Base-by-base conservation (phyloP, 1,140 invertebrate genomes). In the Trichonephila inaurata region DNA sequence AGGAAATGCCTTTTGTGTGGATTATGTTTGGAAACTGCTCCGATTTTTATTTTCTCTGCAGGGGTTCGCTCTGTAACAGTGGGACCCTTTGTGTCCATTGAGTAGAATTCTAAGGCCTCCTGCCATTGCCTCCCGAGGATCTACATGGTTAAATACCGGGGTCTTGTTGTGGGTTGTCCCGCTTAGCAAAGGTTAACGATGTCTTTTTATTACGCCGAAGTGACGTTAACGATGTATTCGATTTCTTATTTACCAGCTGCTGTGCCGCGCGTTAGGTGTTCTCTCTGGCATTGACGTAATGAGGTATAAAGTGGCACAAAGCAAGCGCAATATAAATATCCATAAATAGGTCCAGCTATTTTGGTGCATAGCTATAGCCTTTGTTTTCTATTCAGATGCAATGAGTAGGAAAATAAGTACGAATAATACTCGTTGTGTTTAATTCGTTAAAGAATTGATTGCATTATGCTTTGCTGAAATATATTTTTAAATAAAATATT, bases 191-290 rank as follows among this genome's bases (percentile, higher is more conserved):
- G 82, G 82, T 24, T n/a, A 51, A 14, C 82, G 77, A 85, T 19
- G 58, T n/a, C 82, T 92, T 92, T 91, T 92, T 82, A 92, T 64
- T 85, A 62, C 90, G 21, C n/a, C 62, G 21, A 24, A 44, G 28
- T 69, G 90, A 83, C 82, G 90, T 83, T 92, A 92, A 92, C 90
- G 81, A 92, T 44, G 82, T 66, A 85, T 92, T 92, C 90, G 90
- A 92, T 92, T 92, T 92, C 90, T 92, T 92, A 92, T 92, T 92
- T 92, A 92, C 90, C 90, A 92, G 24, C 90, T 92, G 90, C 60
- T 81, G 69, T 60, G 89, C 86, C 21, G 51, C 77, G 60, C 89
- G 21, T 18, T 60, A 89, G 86, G 86, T 64, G 60, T 64, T 88
- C 86, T 28, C 60, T 19, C 51, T n/a, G 44, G 40, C 12, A 44